Conservation (phyloP, 2,797 vertebrate genomes). For the Sparidentex hasta region DNA sequence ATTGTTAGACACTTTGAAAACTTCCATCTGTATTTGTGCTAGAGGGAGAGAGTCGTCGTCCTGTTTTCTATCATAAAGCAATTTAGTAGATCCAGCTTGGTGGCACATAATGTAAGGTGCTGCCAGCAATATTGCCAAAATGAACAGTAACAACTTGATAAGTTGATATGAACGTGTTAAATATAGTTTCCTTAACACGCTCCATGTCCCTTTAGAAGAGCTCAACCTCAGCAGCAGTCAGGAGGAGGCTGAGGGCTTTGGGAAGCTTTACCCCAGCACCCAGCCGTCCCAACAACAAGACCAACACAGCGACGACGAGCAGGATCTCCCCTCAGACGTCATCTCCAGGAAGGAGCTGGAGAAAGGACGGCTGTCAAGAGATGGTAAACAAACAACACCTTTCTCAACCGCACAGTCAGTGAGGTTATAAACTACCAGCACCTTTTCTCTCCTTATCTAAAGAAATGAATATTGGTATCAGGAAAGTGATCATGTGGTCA, state of each 20-base stretch:
- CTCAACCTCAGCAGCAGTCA: not conserved
- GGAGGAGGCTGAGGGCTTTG: slow-evolving; percentile 88
- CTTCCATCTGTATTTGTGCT: slow-evolving; percentile 52
- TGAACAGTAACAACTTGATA: not conserved
- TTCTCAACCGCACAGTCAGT: not conserved
- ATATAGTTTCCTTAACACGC: slow-evolving; percentile 1
- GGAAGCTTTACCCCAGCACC: slow-evolving; percentile 93
- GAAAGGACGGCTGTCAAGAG: slow-evolving; percentile 92
- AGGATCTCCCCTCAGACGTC: slow-evolving; percentile 90
- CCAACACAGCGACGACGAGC: slow-evolving; percentile 85
- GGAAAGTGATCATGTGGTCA: not conserved
- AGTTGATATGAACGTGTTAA: not conserved
- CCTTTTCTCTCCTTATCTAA: not conserved
- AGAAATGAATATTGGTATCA: not conserved
- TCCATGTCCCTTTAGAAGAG: slow-evolving; percentile 54
- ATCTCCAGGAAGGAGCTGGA: slow-evolving; percentile 95
- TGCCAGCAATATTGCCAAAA: not conserved
- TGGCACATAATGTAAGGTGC: not conserved
- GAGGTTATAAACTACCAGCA: not conserved
- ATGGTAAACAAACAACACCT: slow-evolving; percentile 83
- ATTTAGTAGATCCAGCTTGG: not conserved
- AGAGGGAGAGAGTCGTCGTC: slow-evolving; percentile 9
- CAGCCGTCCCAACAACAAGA: slow-evolving; percentile 82
- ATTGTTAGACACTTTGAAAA: slow-evolving; percentile 47
- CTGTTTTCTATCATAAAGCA: slow-evolving; percentile 15